Base-by-base conservation (phyloP, 2,888 invertebrate species). In the Hipparchia sbordonii region DNA sequence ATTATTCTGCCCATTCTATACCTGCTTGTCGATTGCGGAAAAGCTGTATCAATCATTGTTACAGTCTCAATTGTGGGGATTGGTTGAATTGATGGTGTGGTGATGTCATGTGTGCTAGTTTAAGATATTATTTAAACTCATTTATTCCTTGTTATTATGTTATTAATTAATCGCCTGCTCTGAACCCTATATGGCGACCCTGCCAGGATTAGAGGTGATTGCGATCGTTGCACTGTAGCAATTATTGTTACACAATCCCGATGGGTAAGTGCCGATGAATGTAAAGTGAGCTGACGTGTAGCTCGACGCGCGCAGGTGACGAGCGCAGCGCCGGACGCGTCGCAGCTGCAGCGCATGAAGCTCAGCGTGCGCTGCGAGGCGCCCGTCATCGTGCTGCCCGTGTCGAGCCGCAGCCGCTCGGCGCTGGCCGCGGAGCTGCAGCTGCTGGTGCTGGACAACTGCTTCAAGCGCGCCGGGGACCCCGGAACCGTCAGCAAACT, bases 311-410 rank as follows among this genome's bases (percentile, higher is more conserved):
- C 23, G 23, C 78, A 82, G 80, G 84, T 83, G 79, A 81, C 80
- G 79, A 76, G 77, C 81, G 74, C 77, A 61, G 81, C 78, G 68
- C 77, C 79, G 85, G 94, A 72, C 90, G 95, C 76, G 86, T 96
- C 67, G 90, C 95, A 39, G 81, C 96, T 79, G 95, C 95, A 82
- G 89, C 97, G 76, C 94, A 95, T 84, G 96, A 97, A 63, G 95
- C 95, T 76, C 95, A 79, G 81, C 72, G 80, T 90, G 80, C 76
- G 80, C 71, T 87, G 88, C 75, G 87, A 86, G 39, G 90, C 98
- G 12, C 98, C 98, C 0, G 96, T 98, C 2, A 97, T 99, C 78
- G 92, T 98, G 69, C 91, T 99, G 76, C 99, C 99, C 0, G 96
- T 98, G 76, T 97, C 97, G 84, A 97, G 97, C 46, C 95, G 95